Evolutionary conservation across 1,140 invertebrate species (phyloP).

Genomic region (Pollicipes pollicipes): DNA sequence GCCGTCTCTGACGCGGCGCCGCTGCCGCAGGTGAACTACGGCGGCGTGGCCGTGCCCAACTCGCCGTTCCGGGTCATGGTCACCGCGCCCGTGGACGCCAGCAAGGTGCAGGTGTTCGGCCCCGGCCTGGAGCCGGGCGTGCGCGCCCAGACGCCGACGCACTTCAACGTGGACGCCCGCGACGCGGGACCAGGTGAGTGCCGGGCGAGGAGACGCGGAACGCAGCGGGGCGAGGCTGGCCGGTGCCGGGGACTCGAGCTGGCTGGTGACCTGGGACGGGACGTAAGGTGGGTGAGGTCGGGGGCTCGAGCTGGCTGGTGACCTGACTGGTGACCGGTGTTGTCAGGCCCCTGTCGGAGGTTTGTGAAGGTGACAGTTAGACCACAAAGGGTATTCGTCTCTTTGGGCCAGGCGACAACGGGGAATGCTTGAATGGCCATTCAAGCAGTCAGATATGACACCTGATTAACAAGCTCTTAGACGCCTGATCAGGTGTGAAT

Average conservation of each 20-base stretch:
- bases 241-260: no score
- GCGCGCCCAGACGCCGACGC: slow-evolving; percentile 47
- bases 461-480: no score
- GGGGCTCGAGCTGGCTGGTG: no score
- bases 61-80: slow-evolving; percentile 68
- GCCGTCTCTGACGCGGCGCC: no score
- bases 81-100: slow-evolving; percentile 50
- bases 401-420: no score
- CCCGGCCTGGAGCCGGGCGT: slow-evolving; percentile 52
- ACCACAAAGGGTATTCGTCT: no score
- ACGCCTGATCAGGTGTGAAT: no score
- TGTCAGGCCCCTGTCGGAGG: neutral
- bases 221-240: neutral
- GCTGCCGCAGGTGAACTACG: slow-evolving; percentile 58
- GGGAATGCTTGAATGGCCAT: no score
- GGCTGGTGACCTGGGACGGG: neutral
- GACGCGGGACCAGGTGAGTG: slow-evolving; percentile 31
- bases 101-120: slow-evolving; percentile 54
- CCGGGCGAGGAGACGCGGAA: no score
- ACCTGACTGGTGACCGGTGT: no score
- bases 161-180: slow-evolving; percentile 55
- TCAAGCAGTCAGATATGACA: no score
- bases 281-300: neutral
- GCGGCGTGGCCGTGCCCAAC: slow-evolving; percentile 60
- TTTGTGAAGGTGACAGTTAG: slow-evolving; percentile 8